Evolutionary conservation across 2,797 vertebrate species (phyloP).

Genomic region (Alfaro cultratus): DNA sequence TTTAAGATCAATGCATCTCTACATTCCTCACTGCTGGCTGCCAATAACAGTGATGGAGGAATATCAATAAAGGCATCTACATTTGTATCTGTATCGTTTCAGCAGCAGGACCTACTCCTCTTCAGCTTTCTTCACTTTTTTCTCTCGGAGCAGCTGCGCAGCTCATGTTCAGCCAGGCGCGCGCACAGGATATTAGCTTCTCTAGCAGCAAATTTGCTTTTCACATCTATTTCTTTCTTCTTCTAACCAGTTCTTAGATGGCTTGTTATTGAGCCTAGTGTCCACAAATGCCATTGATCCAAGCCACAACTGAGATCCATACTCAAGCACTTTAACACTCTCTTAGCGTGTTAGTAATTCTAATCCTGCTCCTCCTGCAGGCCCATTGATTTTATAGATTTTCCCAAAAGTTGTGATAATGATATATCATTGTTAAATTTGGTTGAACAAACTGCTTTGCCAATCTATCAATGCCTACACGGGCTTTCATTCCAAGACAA

Average conservation of each 20-base stretch:
- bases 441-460: constrained; percentile 99
- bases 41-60: constrained; percentile 81
- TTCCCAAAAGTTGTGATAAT: constrained; percentile 99
- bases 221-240: constrained; percentile 98
- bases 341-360: constrained; percentile 96
- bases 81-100: constrained; percentile 79
- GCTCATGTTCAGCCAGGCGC: constrained; percentile 81
- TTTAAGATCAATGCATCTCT: constrained; percentile 77
- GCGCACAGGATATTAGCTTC: constrained; percentile 92
- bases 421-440: constrained; percentile 99
- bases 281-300: constrained; percentile 99
- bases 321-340: constrained; percentile 94
- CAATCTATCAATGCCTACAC: constrained; percentile 92
- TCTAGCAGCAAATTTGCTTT: constrained; percentile 99
- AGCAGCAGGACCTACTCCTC: constrained; percentile 77
- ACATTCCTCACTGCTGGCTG: constrained; percentile 75
- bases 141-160: constrained; percentile 69
- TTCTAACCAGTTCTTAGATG: constrained; percentile 89
- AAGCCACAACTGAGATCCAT: constrained; percentile 98
- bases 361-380: constrained; percentile 98
- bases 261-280: constrained; percentile 99
- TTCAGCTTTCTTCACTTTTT: constrained; percentile 67
- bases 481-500: constrained; percentile 85
- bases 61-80: constrained; percentile 81
- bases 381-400: constrained; percentile 99